These are phyloP conservation scores for Psephotus haematonotus DNA, from an alignment of 2,113 vertebrate species.

Conservation along the genomic window DNA sequence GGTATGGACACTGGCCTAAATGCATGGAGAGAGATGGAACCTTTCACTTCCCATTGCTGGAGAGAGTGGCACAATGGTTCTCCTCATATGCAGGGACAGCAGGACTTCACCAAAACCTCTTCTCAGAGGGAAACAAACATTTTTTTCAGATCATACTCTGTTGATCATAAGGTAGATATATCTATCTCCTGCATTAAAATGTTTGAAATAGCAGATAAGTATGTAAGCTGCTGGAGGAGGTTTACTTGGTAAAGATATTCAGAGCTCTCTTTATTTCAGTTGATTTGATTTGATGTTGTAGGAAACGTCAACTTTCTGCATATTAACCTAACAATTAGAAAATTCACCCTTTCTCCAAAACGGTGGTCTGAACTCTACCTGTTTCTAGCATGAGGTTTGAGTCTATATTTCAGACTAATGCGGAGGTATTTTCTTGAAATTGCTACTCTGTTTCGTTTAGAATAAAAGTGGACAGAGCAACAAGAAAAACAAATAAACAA, in stretches of 20 bases:
- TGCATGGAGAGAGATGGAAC: background rate
- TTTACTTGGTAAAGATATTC: background rate
- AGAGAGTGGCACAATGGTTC: background rate
- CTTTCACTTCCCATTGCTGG: background rate
- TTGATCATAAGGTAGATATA: background rate
- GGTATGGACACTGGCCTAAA: background rate
- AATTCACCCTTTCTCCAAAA: background rate
- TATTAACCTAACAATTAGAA: background rate
- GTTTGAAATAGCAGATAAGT: background rate
- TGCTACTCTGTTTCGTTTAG: background rate
- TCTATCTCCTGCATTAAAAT: background rate
- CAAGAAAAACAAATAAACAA: background rate
- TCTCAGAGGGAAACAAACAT: background rate
- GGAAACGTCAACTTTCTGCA: background rate
- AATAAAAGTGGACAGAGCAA: background rate
- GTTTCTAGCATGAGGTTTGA: background rate
- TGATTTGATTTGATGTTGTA: background rate
- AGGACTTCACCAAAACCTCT: background rate
- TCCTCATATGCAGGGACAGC: background rate
- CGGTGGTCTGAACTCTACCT: background rate
- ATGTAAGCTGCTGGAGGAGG: background rate
- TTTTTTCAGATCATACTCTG: background rate
- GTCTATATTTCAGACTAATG: background rate
- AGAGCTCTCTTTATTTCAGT: background rate
- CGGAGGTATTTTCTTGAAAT: background rate